These are phyloP conservation scores for Abramis brama DNA, from an alignment of 2,113 vertebrate species.

Conservation along the genomic window DNA sequence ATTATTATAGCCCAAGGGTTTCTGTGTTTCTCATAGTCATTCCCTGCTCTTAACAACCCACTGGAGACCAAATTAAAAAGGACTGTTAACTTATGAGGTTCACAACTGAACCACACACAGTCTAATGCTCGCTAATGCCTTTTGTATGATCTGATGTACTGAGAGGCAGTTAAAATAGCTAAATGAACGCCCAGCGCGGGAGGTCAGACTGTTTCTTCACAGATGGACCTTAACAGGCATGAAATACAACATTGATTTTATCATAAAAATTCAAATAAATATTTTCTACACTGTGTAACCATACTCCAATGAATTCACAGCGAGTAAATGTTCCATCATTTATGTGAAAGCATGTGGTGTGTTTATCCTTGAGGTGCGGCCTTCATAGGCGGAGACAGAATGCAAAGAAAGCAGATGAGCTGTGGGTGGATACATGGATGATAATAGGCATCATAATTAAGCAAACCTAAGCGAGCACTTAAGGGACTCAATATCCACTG, in stretches of 20 bases:
- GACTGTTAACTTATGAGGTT: constrained; percentile 58
- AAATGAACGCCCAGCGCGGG: constrained; percentile 38
- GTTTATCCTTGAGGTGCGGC: constrained; percentile 29
- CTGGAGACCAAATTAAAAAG: constrained; percentile 61
- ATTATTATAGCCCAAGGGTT: constrained; percentile 48
- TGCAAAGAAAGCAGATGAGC: constrained; percentile 14
- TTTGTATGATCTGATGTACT: constrained; percentile 61
- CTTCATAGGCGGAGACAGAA: constrained; percentile 1
- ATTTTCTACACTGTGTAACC: neutral
- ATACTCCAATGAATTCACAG: constrained; percentile 28
- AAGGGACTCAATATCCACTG: constrained; percentile 64
- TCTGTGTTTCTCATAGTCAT: constrained; percentile 51
- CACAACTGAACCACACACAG: constrained; percentile 48
- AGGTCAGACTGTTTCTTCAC: constrained; percentile 27
- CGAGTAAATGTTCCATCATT: constrained; percentile 31
- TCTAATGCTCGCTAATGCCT: constrained; percentile 63
- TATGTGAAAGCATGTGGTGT: constrained; percentile 23
- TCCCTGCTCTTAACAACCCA: constrained; percentile 60
- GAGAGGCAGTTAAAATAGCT: constrained; percentile 51
- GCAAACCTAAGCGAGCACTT: constrained; percentile 60
- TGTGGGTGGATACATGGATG: constrained; percentile 63
- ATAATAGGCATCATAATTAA: constrained; percentile 74
- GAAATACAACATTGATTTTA: neutral
- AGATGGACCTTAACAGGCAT: constrained; percentile 10
- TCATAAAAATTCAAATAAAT: constrained; percentile 10